These are phyloP conservation scores for Acipenser transmontanus DNA, from an alignment of 2,797 vertebrate genomes.

Conservation along the genomic window DNA sequence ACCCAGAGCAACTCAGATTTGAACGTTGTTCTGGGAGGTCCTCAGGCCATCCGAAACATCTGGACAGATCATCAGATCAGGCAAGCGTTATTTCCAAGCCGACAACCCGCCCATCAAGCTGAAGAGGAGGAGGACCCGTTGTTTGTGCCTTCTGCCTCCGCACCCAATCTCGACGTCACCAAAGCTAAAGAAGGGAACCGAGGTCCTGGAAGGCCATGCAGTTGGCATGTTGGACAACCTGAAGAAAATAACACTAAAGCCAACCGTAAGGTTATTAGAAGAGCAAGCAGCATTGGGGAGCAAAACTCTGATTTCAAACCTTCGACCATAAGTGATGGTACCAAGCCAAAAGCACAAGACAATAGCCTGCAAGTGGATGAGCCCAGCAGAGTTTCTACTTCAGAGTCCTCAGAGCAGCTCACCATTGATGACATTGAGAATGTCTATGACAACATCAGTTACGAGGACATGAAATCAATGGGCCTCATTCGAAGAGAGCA, in stretches of 20 bases:
- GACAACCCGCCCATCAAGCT: conserved; percentile 69
- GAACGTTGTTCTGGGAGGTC: conserved; percentile 53
- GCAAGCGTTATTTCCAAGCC: conserved; percentile 83
- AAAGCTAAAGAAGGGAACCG: conserved; percentile 46
- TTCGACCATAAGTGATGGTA: conserved; percentile 8
- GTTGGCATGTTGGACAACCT: conserved; percentile 82
- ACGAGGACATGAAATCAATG: conserved; percentile 88
- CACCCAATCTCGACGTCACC: conserved; percentile 52
- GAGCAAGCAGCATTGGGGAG: conserved; percentile 89
- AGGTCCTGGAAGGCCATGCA: conserved; percentile 76
- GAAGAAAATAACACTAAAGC: conserved; percentile 48
- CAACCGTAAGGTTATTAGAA: conserved; percentile 64
- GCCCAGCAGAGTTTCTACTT: conserved; percentile 53
- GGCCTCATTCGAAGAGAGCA: conserved; percentile 70
- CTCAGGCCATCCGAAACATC: conserved; percentile 68
- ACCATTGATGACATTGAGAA: conserved; percentile 85
- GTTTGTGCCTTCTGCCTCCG: conserved; percentile 78
- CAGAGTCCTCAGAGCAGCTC: conserved; percentile 78
- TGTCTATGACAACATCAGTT: conserved; percentile 95
- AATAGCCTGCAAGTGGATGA: conserved; percentile 28
- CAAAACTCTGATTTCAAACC: conserved; percentile 44
- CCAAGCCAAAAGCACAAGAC: conserved; percentile 34
- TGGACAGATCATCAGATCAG: conserved; percentile 88
- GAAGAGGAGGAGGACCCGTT: conserved; percentile 87
- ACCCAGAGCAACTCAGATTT: conserved; percentile 38